These are phyloP conservation scores for Prenolepis imparis DNA, from an alignment of 2,888 invertebrate genomes.

Conservation along the genomic window DNA sequence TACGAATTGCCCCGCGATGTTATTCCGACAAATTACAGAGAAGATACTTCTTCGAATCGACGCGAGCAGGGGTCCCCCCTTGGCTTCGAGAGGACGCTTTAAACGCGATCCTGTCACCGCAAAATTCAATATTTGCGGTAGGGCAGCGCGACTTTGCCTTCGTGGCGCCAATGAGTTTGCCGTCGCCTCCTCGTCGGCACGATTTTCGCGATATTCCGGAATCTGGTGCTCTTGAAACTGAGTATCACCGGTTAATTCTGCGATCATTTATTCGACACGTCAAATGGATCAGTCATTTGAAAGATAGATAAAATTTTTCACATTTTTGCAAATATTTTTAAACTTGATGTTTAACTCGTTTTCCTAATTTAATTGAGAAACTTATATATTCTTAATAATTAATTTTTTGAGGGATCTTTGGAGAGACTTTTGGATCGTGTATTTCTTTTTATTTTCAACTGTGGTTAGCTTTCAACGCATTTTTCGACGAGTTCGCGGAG, in stretches of 20 bases:
- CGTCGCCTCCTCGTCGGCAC: not conserved
- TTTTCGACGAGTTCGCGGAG: not conserved
- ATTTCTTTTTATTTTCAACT: not conserved
- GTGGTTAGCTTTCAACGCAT: not conserved
- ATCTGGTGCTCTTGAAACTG: conserved; percentile 19
- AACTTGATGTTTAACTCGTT: not conserved
- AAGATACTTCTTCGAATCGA: conserved; percentile 50
- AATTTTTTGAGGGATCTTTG: not conserved
- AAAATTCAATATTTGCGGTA: conserved; percentile 72
- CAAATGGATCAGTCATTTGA: not conserved
- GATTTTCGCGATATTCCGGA: conserved; percentile 26
- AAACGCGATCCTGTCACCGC: conserved; percentile 61
- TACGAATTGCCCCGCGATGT: conserved; percentile 42
- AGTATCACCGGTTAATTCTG: not conserved
- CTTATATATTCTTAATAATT: not conserved
- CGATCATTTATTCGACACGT: not conserved
- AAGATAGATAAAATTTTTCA: not conserved
- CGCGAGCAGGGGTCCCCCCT: conserved; percentile 24
- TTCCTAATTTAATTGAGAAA: not conserved
- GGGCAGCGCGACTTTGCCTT: conserved; percentile 51
- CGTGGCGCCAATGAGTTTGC: conserved; percentile 69
- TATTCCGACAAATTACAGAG: conserved; percentile 62
- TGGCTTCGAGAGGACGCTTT: conserved; percentile 36
- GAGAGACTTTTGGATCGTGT: not conserved
- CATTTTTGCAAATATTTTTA: not conserved